Conservation (phyloP, 2,888 invertebrate species). For the Laspeyria flexula region DNA sequence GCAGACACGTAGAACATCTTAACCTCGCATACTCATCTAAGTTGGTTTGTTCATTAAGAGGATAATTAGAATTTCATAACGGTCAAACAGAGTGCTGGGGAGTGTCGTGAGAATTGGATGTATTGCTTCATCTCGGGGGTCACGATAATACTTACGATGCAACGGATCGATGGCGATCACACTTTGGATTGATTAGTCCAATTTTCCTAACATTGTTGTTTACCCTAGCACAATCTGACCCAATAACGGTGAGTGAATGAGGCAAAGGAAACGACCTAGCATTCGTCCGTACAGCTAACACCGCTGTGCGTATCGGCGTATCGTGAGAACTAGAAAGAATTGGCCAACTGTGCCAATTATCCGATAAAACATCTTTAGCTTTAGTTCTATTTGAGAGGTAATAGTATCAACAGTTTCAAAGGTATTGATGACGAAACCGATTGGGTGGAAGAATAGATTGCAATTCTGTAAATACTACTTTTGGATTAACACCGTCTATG, state of each 20-base stretch:
- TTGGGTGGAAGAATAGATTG: background rate
- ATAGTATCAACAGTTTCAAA: background rate
- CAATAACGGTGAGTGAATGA: constrained; percentile 50
- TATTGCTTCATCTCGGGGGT: constrained; percentile 57
- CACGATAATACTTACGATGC: constrained; percentile 51
- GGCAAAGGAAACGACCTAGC: constrained; percentile 52
- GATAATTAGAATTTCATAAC: constrained; percentile 58
- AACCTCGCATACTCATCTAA: constrained; percentile 10
- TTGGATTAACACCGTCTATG: no score
- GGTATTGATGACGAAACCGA: background rate
- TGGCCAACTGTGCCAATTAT: constrained; percentile 39
- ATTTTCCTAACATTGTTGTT: constrained; percentile 52
- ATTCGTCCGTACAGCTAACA: constrained; percentile 37
- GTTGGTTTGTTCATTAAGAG: constrained; percentile 36
- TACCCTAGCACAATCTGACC: constrained; percentile 36
- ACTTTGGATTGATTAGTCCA: constrained; percentile 51
- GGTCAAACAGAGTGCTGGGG: constrained; percentile 39
- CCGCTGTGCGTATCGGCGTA: constrained; percentile 30
- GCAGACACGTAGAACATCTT: constrained; percentile 8
- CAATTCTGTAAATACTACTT: no score
- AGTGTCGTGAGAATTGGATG: constrained; percentile 61
- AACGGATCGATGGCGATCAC: constrained; percentile 44
- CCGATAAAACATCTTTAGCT: constrained; percentile 15
- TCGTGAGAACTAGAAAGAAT: constrained; percentile 56
- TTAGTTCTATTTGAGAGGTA: background rate